Conservation (phyloP, 2,888 invertebrate genomes). For the Sceliomorpha sp. region DNA sequence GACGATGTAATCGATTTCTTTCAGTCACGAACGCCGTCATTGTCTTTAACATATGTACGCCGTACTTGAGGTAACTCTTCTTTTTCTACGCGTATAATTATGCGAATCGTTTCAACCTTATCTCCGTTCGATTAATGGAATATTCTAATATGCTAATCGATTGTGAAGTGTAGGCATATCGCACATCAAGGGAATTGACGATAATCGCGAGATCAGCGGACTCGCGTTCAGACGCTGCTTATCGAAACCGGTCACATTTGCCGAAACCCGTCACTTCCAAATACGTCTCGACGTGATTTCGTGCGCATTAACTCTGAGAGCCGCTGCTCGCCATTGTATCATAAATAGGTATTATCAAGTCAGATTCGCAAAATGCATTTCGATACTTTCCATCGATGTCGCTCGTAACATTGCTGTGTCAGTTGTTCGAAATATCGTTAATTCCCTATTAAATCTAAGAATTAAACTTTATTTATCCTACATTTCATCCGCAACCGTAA, state of each 20-base stretch:
- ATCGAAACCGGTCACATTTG: slow-evolving; percentile 53
- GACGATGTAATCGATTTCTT: slow-evolving; percentile 1
- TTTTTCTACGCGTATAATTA: slow-evolving; percentile 20
- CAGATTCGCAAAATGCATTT: slow-evolving; percentile 40
- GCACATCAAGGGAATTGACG: slow-evolving; percentile 41
- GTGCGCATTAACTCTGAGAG: slow-evolving; percentile 36
- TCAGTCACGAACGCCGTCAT: not conserved
- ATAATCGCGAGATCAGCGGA: slow-evolving; percentile 42
- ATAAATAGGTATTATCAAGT: slow-evolving; percentile 33
- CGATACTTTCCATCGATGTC: slow-evolving; percentile 25
- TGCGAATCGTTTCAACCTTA: slow-evolving; percentile 24
- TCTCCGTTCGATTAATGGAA: slow-evolving; percentile 45
- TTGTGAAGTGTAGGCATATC: slow-evolving; percentile 35
- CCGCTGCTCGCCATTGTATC: slow-evolving; percentile 31
- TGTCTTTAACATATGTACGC: not conserved
- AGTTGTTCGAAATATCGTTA: slow-evolving; percentile 2
- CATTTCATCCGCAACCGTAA: not conserved
- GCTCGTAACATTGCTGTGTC: slow-evolving; percentile 3
- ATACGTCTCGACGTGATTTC: slow-evolving; percentile 44
- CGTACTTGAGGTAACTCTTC: slow-evolving; percentile 20
- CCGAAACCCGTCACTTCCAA: slow-evolving; percentile 49
- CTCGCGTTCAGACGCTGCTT: slow-evolving; percentile 38
- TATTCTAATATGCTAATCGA: slow-evolving; percentile 51
- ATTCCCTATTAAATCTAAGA: slow-evolving; percentile 11
- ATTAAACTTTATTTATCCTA: not conserved